phyloP scores from a whole-genome alignment of 2,113 vertebrate genomes.

The Ursus arctos region DNA sequence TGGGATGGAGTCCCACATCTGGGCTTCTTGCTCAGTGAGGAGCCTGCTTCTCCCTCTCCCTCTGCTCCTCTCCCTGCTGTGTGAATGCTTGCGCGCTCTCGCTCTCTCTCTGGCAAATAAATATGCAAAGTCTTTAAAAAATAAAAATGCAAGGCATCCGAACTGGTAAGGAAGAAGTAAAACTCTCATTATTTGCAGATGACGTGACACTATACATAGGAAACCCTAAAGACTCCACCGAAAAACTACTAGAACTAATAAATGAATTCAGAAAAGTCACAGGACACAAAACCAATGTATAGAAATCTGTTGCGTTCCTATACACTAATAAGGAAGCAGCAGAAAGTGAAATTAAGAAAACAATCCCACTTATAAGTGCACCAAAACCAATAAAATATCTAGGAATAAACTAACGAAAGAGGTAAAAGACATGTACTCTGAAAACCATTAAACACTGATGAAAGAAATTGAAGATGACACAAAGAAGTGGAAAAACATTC shows the following conservation, averaged over 20 bases:
- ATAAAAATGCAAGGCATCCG: not conserved
- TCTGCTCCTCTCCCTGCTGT: no score
- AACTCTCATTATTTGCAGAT: not conserved
- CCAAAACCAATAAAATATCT: not conserved
- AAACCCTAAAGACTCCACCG: not conserved
- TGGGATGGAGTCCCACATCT: no score
- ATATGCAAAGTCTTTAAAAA: no score
- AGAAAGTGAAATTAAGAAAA: not conserved
- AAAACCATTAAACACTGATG: not conserved
- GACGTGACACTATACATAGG: not conserved
- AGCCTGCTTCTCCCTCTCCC: no score
- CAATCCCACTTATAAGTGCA: not conserved
- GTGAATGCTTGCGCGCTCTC: no score
- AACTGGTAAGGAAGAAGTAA: not conserved
- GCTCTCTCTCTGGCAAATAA: no score
- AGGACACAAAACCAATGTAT: not conserved
- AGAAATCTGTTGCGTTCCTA: not conserved
- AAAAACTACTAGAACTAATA: not conserved
- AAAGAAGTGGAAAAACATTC: not conserved
- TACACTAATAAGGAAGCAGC: not conserved
- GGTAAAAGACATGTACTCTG: not conserved
- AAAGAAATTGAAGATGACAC: not conserved
- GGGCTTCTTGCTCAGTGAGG: no score
- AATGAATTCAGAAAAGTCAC: not conserved
- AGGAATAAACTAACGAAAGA: not conserved